Evolutionary conservation across 2,797 vertebrate genomes (phyloP).

Genomic region (Macropodus opercularis): DNA sequence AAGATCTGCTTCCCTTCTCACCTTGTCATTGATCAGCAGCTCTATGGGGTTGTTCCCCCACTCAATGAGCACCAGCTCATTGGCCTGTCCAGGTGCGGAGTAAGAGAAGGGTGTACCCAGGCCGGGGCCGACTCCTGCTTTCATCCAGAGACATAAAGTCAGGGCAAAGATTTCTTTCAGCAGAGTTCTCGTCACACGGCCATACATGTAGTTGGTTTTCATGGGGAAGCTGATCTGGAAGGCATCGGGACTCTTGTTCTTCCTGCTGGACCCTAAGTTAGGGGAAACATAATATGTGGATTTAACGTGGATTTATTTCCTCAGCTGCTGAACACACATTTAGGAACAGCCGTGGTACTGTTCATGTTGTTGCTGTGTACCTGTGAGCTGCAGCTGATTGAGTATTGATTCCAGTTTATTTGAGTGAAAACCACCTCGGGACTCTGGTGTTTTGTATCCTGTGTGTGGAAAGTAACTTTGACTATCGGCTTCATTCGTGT

Average conservation of each 20-base stretch:
- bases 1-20: slow-evolving; percentile 51
- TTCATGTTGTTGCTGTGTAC: slow-evolving; percentile 28
- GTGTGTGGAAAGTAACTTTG: slow-evolving; percentile 60
- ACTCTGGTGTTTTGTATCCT: slow-evolving; percentile 55
- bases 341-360: background rate
- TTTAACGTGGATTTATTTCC: no score
- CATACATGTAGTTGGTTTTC: slow-evolving; percentile 88
- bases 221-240: slow-evolving; percentile 89
- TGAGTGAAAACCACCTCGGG: slow-evolving; percentile 49
- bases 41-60: slow-evolving; percentile 88
- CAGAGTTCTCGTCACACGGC: slow-evolving; percentile 82
- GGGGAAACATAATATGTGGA: slow-evolving; percentile 14
- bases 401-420: slow-evolving; percentile 79
- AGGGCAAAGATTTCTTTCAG: slow-evolving; percentile 85
- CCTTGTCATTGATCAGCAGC: slow-evolving; percentile 85
- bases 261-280: slow-evolving; percentile 68
- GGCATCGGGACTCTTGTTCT: slow-evolving; percentile 68
- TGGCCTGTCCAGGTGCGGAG: slow-evolving; percentile 86
- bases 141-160: slow-evolving; percentile 88
- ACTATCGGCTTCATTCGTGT: slow-evolving; percentile 63
- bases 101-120: slow-evolving; percentile 90
- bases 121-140: slow-evolving; percentile 74
- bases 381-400: slow-evolving; percentile 77
- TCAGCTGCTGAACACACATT: background rate
- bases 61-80: slow-evolving; percentile 89